Percentiles rank a stretch among this genome's conserved stretches.
These are phyloP conservation scores for Euplexia lucipara DNA, from an alignment of 2,888 invertebrate species.

Conservation along the genomic window DNA sequence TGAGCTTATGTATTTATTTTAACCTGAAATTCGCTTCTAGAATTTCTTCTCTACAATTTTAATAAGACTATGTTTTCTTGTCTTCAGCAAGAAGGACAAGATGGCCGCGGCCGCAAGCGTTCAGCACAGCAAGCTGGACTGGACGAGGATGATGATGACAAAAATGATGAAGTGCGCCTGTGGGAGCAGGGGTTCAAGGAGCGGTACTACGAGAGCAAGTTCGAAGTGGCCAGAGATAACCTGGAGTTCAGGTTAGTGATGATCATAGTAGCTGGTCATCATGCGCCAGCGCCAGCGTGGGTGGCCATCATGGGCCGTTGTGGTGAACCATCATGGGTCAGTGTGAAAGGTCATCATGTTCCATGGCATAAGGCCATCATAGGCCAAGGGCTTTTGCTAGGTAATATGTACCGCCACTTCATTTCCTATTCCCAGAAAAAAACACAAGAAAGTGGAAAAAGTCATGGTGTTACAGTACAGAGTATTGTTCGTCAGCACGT, in stretches of 20 bases:
- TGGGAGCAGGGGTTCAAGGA: slow-evolving; percentile 99
- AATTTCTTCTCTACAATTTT: too few species aligned
- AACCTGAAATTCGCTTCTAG: too few species aligned
- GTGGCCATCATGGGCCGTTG: background rate
- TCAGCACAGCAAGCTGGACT: slow-evolving; percentile 88
- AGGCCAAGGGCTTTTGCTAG: too few species aligned
- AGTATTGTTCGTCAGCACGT: too few species aligned
- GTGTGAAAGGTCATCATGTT: background rate
- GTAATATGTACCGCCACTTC: too few species aligned
- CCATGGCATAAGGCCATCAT: background rate
- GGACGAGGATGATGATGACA: slow-evolving; percentile 92
- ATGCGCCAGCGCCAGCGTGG: too few species aligned
- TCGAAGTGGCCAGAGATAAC: slow-evolving; percentile 94
- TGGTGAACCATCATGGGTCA: background rate
- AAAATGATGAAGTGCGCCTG: slow-evolving; percentile 96
- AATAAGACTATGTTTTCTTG: background rate
- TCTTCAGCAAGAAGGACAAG: slow-evolving; percentile 67
- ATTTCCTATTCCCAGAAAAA: too few species aligned
- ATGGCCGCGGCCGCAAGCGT: slow-evolving; percentile 89
- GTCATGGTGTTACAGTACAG: too few species aligned
- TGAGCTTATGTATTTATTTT: too few species aligned
- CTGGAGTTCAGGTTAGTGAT: slow-evolving; percentile 93
- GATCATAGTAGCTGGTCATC: too few species aligned
- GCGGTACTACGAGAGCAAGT: slow-evolving; percentile 98
- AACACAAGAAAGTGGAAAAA: too few species aligned